Conservation (phyloP, 2,113 vertebrate genomes). For the Labeo catla region DNA sequence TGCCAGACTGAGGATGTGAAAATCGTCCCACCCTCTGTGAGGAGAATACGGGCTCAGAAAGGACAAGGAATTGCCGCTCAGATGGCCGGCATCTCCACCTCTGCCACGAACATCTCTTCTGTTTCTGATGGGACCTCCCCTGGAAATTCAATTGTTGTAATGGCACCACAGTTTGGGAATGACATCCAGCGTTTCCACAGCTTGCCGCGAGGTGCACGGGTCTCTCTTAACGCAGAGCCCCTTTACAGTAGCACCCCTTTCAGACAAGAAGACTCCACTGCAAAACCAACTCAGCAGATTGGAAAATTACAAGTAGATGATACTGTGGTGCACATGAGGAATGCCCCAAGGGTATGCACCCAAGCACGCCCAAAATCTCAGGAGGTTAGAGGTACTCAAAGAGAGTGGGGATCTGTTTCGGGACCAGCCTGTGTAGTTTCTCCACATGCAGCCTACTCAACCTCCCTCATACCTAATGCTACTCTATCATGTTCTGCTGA, state of each 20-base stretch:
- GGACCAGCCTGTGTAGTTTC: conserved; percentile 84
- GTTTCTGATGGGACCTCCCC: conserved; percentile 75
- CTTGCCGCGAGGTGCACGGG: conserved; percentile 86
- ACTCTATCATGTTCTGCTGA: conserved; percentile 85
- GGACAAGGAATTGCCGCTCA: conserved; percentile 95
- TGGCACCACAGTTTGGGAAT: conserved; percentile 73
- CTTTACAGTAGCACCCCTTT: conserved; percentile 74
- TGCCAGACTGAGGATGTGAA: conserved; percentile 94
- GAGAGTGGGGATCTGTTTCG: conserved; percentile 70
- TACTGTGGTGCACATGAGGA: conserved; percentile 78
- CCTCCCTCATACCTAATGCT: conserved; percentile 89
- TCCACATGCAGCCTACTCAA: conserved; percentile 87
- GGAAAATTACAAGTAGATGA: conserved; percentile 80
- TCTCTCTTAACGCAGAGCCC: conserved; percentile 82
- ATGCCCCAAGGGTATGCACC: conserved; percentile 64
- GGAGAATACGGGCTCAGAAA: conserved; percentile 92
- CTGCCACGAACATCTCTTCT: conserved; percentile 87
- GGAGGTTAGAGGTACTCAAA: conserved; percentile 78
- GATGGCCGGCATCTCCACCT: conserved; percentile 87
- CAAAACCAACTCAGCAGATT: conserved; percentile 69
- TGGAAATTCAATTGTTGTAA: conserved; percentile 77
- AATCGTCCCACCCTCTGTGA: conserved; percentile 91
- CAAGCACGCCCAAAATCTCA: conserved; percentile 84
- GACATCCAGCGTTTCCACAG: conserved; percentile 87
- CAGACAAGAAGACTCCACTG: conserved; percentile 71